Conservation (phyloP, 64 coral and sea anemone genomes). For the Pocillopora damicornis region DNA sequence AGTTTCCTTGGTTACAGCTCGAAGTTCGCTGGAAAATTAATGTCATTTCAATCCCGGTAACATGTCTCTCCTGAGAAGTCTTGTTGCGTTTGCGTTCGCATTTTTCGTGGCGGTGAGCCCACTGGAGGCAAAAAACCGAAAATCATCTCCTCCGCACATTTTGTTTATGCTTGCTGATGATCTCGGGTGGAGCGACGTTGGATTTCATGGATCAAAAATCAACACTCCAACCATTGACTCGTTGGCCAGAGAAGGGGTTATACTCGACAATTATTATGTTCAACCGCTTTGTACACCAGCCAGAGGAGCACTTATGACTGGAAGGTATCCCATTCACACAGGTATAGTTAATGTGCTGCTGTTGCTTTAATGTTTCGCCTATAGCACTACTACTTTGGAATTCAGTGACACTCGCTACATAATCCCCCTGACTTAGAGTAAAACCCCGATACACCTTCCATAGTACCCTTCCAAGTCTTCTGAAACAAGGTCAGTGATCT, state of each 20-base stretch:
- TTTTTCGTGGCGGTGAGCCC: neutral
- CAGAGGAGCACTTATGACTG: conserved; percentile 29
- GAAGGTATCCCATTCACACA: conserved; percentile 31
- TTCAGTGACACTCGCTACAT: too few relatives aligned
- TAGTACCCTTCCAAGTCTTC: too few relatives aligned
- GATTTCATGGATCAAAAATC: conserved; percentile 1
- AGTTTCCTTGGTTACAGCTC: too few relatives aligned
- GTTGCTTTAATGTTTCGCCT: too few relatives aligned
- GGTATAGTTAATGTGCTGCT: neutral
- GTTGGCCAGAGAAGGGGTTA: conserved; percentile 11
- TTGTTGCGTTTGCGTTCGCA: too few relatives aligned
- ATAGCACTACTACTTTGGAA: too few relatives aligned
- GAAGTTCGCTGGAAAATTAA: too few relatives aligned
- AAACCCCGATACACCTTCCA: too few relatives aligned
- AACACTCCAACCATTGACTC: neutral
- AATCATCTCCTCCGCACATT: conserved; percentile 6
- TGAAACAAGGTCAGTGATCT: too few relatives aligned
- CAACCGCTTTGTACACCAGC: conserved; percentile 42
- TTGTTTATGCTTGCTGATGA: conserved; percentile 12
- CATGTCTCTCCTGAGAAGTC: too few relatives aligned
- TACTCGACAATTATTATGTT: conserved; percentile 33
- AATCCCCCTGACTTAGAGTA: too few relatives aligned
- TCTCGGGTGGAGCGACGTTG: neutral
- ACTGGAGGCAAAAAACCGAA: neutral
- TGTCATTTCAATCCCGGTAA: too few relatives aligned